phyloP scores from a whole-genome alignment of 2,888 invertebrate genomes.

The Athalia cordata region DNA sequence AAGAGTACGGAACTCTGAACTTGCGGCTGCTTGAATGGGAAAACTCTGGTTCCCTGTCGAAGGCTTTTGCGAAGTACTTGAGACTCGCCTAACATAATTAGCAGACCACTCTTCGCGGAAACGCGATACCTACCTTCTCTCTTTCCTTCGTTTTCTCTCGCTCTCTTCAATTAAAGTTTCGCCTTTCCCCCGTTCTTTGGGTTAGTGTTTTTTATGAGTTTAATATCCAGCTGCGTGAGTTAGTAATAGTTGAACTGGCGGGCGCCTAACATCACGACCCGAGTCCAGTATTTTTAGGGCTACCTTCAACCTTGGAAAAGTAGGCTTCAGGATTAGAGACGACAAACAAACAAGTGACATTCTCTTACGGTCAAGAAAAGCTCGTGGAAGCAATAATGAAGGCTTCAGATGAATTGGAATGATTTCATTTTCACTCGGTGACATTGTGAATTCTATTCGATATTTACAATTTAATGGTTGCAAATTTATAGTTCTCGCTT shows the following conservation, averaged over 20 bases:
- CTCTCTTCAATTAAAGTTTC: constrained; percentile 36
- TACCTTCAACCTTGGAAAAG: not conserved
- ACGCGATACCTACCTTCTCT: constrained; percentile 53
- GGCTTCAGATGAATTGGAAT: too few species aligned
- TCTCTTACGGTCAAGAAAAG: too few species aligned
- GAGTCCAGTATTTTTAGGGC: not conserved
- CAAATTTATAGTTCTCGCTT: too few species aligned
- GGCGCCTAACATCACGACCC: not conserved
- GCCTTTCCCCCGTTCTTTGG: constrained; percentile 22
- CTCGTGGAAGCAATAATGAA: too few species aligned
- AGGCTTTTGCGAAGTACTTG: constrained; percentile 31
- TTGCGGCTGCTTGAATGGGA: constrained; percentile 1
- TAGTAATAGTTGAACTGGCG: constrained; percentile 30
- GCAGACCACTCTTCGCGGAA: constrained; percentile 57
- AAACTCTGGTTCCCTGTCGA: constrained; percentile 28
- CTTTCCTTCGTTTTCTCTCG: not conserved
- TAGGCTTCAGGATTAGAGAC: too few species aligned
- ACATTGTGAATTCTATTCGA: too few species aligned
- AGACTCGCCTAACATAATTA: constrained; percentile 54
- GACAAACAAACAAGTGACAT: too few species aligned
- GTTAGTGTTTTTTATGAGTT: constrained; percentile 36
- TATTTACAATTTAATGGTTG: too few species aligned
- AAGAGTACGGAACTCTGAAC: constrained; percentile 23
- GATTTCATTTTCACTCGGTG: too few species aligned
- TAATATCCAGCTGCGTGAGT: constrained; percentile 15